Evolutionary conservation across 2,888 invertebrate genomes (phyloP).

Genomic region (Tortrix viridana): DNA sequence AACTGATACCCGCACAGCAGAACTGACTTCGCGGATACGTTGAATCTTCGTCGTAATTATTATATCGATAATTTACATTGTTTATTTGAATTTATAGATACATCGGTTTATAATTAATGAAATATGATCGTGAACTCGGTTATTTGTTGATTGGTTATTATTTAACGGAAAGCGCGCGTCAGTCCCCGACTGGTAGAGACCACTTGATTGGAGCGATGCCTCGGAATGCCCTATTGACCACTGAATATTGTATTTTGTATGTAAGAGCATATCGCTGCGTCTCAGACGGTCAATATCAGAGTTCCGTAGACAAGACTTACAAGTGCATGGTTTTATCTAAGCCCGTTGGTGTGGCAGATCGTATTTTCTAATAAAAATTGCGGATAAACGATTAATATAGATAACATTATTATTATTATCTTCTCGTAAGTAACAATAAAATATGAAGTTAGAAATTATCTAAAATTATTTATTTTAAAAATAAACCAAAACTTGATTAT

Average conservation of each 20-base stretch:
- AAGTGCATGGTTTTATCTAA: no score
- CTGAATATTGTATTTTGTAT: not conserved
- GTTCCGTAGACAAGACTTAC: not conserved
- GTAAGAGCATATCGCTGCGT: not conserved
- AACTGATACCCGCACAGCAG: conserved; percentile 44
- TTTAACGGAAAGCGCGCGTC: not conserved
- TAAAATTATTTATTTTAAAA: no score
- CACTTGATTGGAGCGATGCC: not conserved
- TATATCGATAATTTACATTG: conserved; percentile 11
- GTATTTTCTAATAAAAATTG: no score
- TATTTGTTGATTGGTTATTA: not conserved
- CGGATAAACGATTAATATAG: no score
- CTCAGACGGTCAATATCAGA: not conserved
- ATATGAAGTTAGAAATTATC: no score
- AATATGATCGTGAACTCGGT: not conserved
- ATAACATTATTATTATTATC: no score
- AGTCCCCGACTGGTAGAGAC: not conserved
- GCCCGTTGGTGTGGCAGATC: no score
- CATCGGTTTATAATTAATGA: not conserved
- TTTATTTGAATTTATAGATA: not conserved
- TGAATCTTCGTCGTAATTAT: conserved; percentile 10
- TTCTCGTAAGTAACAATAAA: no score
- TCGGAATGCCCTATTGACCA: not conserved
- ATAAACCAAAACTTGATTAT: no score
- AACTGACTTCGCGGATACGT: conserved; percentile 13